These are phyloP conservation scores for Corticium candelabrum DNA, from an alignment of 37 sponge, comb jelly and placozoan genomes.

Conservation along the genomic window DNA sequence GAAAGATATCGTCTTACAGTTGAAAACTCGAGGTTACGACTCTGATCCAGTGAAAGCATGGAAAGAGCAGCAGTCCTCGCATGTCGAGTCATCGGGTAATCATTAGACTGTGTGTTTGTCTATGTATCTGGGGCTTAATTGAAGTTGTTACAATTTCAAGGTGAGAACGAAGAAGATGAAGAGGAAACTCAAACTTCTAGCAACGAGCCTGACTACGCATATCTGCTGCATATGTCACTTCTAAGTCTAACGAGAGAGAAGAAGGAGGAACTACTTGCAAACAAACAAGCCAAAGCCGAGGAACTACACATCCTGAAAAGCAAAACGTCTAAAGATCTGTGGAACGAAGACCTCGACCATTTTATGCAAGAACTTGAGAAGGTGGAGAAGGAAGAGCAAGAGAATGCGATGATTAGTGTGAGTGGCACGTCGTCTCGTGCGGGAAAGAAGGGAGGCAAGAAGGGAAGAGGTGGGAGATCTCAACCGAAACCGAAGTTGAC, in stretches of 20 bases:
- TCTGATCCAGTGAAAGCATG: conserved; percentile 90
- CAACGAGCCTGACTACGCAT: conserved; percentile 61
- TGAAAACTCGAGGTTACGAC: conserved; percentile 51
- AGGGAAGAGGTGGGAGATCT: not conserved
- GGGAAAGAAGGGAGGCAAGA: not conserved
- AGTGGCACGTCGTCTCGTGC: not conserved
- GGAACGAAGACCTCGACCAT: conserved; percentile 70
- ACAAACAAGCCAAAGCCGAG: conserved; percentile 68
- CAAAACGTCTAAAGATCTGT: conserved; percentile 61
- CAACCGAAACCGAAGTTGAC: too few relatives aligned
- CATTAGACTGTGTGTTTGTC: not conserved
- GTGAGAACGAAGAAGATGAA: conserved; percentile 16
- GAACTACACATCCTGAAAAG: conserved; percentile 23
- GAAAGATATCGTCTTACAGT: conserved; percentile 44
- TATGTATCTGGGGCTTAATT: not conserved
- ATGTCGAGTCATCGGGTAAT: not conserved
- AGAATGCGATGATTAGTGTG: not conserved
- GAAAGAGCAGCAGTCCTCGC: conserved; percentile 27
- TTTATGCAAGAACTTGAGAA: conserved; percentile 54
- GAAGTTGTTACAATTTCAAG: conserved; percentile 10
- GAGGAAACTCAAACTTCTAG: conserved; percentile 8
- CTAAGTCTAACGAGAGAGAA: conserved; percentile 79
- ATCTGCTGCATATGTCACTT: conserved; percentile 79
- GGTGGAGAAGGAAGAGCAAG: not conserved
- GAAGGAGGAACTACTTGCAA: conserved; percentile 72